Evolutionary conservation across 2,888 invertebrate genomes (phyloP), one percentile per base, ranked within the genome.

Genomic region (Bombyx huttoni): DNA sequence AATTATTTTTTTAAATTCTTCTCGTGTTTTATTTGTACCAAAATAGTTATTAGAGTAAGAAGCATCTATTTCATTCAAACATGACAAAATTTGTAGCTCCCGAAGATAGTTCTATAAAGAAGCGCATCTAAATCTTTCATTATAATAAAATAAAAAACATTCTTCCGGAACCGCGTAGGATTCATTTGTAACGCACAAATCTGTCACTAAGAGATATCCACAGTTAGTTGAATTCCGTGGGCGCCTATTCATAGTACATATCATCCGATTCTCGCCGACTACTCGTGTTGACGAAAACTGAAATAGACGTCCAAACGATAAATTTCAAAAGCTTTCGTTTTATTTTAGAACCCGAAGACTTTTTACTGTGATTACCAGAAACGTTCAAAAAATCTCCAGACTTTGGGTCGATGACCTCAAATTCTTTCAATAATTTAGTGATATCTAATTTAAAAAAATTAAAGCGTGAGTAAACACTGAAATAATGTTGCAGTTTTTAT

Each of bases 111-210:
- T 40, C 40, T 40, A 7, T 40, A 40, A 40, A 40, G 40, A 40
- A 40, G 12, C 7, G 46, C 59, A 67, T 64, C 61, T 70, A 70
- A 72, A 75, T 72, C 70, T 65, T 65, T 75, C 73, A 68, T 58
- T 65, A 63, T 53, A 52, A 55, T 46, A 60, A 66, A 57, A 60
- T 54, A 66, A 69, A 62, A 73, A 77, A 74, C 65, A 64, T 60
- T 68, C 70, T 70, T 75, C 74, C 74, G 68, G 67, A 55, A 58
- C 61, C 52, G 57, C 70, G 72, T 68, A 69, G 64, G 68, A 76
- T 75, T 73, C 73, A 75, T 73, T 70, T 78, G 78, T 77, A 74
- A 75, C 72, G 75, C 82, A 85, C 86, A 86, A 86, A 85, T 85
- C 85, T 85, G 81, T 88, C 87, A 81, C 60, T 77, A 61, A 55